phyloP scores from a whole-genome alignment of 2,113 vertebrate species.

The Myrmecophaga tridactyla region DNA sequence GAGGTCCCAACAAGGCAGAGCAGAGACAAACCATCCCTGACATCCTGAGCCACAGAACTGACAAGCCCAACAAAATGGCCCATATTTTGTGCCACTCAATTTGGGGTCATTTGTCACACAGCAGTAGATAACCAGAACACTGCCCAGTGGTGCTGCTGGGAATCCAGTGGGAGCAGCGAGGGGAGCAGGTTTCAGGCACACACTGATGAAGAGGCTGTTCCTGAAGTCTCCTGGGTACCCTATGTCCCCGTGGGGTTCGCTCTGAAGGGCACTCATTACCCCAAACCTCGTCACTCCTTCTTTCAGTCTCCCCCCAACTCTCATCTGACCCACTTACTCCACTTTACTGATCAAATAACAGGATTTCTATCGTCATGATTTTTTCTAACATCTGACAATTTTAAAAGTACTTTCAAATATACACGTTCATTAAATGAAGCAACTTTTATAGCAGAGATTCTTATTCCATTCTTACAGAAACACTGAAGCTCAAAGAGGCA shows the following conservation, averaged over 20 bases:
- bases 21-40: rapidly evolving
- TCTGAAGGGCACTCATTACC: rapidly evolving
- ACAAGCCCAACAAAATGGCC: rapidly evolving
- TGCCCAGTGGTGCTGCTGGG: rapidly evolving
- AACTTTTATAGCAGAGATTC: not conserved
- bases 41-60: rapidly evolving
- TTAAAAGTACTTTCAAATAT: not conserved
- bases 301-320: not conserved
- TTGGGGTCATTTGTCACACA: rapidly evolving
- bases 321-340: rapidly evolving
- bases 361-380: not conserved
- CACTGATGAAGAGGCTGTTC: not conserved
- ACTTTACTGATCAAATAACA: not conserved
- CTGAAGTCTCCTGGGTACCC: rapidly evolving
- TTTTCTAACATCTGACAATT: not conserved
- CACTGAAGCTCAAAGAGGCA: not conserved
- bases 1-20: rapidly evolving
- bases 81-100: rapidly evolving
- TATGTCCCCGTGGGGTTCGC: rapidly evolving
- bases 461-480: not conserved
- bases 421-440: not conserved
- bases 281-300: not conserved
- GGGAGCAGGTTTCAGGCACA: rapidly evolving
- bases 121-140: rapidly evolving
- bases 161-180: rapidly evolving